Percentiles rank a stretch among this genome's conserved stretches.
These are phyloP conservation scores for Hypomesus transpacificus DNA, from an alignment of 2,113 vertebrate species.

Conservation along the genomic window DNA sequence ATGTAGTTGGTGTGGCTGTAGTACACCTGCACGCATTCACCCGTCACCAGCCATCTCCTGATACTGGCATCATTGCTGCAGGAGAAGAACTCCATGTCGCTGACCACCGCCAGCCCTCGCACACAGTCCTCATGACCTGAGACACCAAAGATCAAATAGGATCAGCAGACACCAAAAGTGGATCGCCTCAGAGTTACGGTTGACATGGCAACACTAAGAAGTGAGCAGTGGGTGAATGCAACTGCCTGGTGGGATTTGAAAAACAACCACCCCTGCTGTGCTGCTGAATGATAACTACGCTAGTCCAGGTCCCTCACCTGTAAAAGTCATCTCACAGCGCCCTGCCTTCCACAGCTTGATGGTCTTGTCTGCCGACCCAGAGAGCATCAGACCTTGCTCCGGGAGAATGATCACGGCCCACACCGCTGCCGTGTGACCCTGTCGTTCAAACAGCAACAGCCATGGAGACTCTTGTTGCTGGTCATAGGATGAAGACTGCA, in stretches of 20 bases:
- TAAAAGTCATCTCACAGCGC: conserved; percentile 88
- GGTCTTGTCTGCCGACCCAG: conserved; percentile 94
- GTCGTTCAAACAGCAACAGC: not conserved
- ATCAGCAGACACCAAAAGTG: not conserved
- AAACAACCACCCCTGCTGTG: too few relatives aligned
- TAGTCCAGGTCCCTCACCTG: conserved; percentile 69
- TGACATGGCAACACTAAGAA: too few relatives aligned
- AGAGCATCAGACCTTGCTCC: conserved; percentile 94
- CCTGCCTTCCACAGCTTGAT: conserved; percentile 98
- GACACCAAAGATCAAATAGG: conserved; percentile 26
- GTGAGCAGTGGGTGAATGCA: too few relatives aligned
- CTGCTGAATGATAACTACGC: not conserved
- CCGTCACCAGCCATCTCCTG: conserved; percentile 90
- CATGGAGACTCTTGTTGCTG: not conserved
- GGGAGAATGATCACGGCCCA: conserved; percentile 94
- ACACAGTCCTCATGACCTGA: conserved; percentile 98
- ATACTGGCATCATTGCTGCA: conserved; percentile 94
- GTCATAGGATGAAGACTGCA: not conserved
- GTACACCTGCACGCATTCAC: conserved; percentile 89
- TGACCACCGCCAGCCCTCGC: conserved; percentile 88
- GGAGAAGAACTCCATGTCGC: conserved; percentile 89
- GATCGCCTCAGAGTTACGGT: not conserved
- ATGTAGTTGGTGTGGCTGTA: conserved; percentile 96
- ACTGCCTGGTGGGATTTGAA: too few relatives aligned
- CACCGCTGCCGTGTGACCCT: conserved; percentile 93